Evolutionary conservation across 2,113 vertebrate species (phyloP).

Genomic region (Festucalex cinctus): DNA sequence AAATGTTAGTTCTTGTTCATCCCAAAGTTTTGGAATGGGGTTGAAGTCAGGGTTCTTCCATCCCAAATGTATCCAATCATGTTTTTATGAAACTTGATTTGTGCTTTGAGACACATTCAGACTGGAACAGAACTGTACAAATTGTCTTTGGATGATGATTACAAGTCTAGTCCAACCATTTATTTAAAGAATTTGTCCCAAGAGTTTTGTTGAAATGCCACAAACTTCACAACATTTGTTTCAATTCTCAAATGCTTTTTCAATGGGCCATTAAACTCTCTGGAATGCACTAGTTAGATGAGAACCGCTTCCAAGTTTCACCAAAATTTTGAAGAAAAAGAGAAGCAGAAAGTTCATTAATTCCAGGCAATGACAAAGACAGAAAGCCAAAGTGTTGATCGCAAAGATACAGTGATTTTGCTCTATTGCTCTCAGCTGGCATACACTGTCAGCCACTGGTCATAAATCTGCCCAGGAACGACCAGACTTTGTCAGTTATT

Average conservation of each 20-base stretch:
- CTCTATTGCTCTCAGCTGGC: conserved; percentile 32
- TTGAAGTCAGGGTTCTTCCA: no score
- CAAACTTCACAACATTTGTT: neutral
- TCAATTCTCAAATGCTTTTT: conserved; percentile 22
- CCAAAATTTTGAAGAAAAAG: conserved; percentile 21
- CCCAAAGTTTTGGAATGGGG: no score
- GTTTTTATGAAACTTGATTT: no score
- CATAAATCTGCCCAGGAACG: conserved; percentile 53
- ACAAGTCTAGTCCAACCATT: neutral
- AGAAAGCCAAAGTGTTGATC: conserved; percentile 20
- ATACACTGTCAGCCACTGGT: conserved; percentile 40
- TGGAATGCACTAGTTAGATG: neutral
- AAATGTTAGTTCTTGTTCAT: no score
- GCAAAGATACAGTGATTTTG: conserved; percentile 32
- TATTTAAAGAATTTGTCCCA: conserved; percentile 10
- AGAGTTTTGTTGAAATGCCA: neutral
- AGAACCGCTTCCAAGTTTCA: conserved; percentile 22
- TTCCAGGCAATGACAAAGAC: conserved; percentile 20
- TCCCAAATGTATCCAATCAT: no score
- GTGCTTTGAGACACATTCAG: no score
- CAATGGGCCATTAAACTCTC: conserved; percentile 31
- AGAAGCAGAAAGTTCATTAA: conserved; percentile 8
- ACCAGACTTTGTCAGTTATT: conserved; percentile 52
- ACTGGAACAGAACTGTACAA: neutral
- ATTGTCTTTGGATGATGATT: neutral